Evolutionary conservation across 2,797 vertebrate genomes (phyloP), one percentile per base, ranked within the genome.

Genomic region (Parambassis ranga): DNA sequence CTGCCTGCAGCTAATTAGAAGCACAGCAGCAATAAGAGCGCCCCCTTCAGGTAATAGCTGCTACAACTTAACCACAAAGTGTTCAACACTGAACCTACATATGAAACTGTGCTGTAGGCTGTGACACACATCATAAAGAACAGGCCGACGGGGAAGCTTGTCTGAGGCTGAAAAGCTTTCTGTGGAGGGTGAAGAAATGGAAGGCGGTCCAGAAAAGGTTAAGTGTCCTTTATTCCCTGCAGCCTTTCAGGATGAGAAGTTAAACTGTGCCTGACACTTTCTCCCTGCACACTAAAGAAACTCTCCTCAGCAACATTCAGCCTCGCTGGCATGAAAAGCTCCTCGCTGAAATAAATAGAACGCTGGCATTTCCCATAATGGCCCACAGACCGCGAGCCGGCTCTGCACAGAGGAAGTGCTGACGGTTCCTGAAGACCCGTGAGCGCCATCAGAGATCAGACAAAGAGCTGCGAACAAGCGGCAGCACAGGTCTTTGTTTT

Each of bases 121-220:
- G n/a, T n/a, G n/a, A n/a, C n/a, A n/a, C n/a, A n/a, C n/a, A n/a
- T n/a, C n/a, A n/a, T n/a, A n/a, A n/a, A n/a, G n/a, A n/a, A n/a
- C n/a, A n/a, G n/a, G n/a, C n/a, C n/a, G n/a, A n/a, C n/a, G n/a
- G n/a, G n/a, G n/a, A n/a, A n/a, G n/a, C n/a, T n/a, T n/a, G n/a
- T n/a, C n/a, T n/a, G n/a, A n/a, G n/a, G 43, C 10, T 44, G 28
- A 43, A 52, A 48, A 44, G 33, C 42, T 48, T 52, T 61, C 19
- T 28, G 50, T 43, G 8, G 27, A 23, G 43, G 32, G 73, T 68
- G 23, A 69, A 53, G 50, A 69, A 36, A 35, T 33, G 16, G 13
- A 2, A 51, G 37, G 19, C 51, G 2, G 57, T 39, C 43, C 18
- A 55, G 58, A 50, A 62, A 74, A 74, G 65, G 70, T 77, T 77